Conservation (phyloP, 1,140 invertebrate genomes). For the Araneus ventricosus region DNA sequence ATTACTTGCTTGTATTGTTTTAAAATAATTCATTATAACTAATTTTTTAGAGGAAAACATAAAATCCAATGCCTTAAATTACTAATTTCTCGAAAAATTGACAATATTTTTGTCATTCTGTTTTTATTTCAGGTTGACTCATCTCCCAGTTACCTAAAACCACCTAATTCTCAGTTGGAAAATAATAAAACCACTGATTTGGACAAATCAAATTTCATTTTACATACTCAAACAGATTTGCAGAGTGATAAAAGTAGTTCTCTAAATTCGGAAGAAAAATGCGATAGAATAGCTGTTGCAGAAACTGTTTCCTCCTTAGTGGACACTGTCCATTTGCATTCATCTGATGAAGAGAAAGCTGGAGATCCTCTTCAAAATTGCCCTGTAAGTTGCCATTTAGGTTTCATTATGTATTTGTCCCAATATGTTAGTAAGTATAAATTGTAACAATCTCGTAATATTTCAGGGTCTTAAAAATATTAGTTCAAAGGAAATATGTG, state of each 20-base stretch:
- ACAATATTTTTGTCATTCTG: neutral
- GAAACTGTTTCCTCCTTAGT: conserved; percentile 31
- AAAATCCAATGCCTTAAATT: too few relatives aligned
- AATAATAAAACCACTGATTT: neutral
- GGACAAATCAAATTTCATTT: neutral
- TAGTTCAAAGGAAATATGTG: neutral
- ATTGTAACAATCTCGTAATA: neutral
- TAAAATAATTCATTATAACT: too few relatives aligned
- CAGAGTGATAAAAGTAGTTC: neutral
- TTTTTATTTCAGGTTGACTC: neutral
- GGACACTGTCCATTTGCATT: neutral
- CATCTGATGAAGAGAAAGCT: neutral
- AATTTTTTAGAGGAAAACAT: too few relatives aligned
- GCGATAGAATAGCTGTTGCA: neutral
- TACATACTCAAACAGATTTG: neutral
- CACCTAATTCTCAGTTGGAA: neutral
- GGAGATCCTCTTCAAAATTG: neutral
- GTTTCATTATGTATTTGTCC: neutral
- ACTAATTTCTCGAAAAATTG: too few relatives aligned
- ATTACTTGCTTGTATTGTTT: too few relatives aligned
- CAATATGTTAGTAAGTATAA: neutral
- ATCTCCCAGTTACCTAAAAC: neutral
- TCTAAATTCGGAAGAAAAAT: neutral
- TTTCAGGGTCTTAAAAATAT: conserved; percentile 29
- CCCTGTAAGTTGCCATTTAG: neutral